A percentile compares a stretch with the other conserved stretches of the same genome.
These are phyloP conservation scores for Coluber constrictor DNA, from an alignment of 2,797 vertebrate genomes.

Conservation along the genomic window DNA sequence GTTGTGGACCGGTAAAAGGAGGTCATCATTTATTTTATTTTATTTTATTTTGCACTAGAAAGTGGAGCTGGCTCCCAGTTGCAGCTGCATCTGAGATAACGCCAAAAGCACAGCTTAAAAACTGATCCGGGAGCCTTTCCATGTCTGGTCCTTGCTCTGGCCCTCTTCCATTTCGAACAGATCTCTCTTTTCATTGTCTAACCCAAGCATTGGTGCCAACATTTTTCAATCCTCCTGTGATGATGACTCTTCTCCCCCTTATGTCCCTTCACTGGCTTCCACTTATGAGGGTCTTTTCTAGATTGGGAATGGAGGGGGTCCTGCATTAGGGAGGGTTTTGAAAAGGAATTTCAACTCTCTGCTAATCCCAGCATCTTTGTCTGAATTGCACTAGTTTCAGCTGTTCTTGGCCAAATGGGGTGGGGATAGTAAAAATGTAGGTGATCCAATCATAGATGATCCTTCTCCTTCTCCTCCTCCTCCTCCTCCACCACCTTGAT, in stretches of 20 bases:
- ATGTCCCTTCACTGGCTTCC: background rate
- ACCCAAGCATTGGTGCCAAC: background rate
- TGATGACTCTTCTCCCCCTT: background rate
- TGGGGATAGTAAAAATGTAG: background rate
- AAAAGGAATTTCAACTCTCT: background rate
- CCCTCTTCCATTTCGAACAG: background rate
- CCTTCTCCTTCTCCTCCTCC: background rate
- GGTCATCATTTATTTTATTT: background rate
- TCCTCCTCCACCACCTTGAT: background rate
- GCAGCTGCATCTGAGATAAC: background rate
- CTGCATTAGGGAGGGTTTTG: background rate
- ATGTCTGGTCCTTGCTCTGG: background rate
- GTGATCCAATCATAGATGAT: background rate
- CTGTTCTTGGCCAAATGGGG: background rate
- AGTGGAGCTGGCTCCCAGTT: background rate
- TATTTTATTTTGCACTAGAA: background rate
- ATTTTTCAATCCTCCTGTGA: background rate
- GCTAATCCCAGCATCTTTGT: background rate
- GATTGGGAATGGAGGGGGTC: background rate
- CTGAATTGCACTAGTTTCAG: background rate
- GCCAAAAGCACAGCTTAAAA: background rate
- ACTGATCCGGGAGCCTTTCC: background rate
- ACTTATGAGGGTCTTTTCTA: background rate
- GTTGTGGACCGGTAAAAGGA: too few relatives aligned
- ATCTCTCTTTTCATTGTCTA: background rate